These are phyloP conservation scores for Ammodytes marinus DNA, from an alignment of 2,113 vertebrate species.

Conservation along the genomic window DNA sequence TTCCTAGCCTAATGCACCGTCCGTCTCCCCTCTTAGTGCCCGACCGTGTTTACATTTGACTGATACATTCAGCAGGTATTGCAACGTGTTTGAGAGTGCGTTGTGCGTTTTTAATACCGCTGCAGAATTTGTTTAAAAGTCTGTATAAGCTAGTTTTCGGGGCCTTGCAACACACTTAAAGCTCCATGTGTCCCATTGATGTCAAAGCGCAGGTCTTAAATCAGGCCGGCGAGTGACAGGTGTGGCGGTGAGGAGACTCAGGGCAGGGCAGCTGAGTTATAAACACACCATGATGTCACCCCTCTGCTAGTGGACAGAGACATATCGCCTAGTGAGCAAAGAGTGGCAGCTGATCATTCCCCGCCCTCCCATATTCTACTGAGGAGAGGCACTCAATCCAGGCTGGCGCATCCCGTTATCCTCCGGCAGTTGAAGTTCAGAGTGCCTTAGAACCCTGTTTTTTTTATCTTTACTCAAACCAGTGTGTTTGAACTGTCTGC, in stretches of 20 bases:
- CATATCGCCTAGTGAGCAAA: background rate
- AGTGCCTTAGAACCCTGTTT: no score
- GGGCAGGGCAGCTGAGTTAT: slow-evolving; percentile 13
- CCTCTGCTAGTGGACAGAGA: slow-evolving; percentile 9
- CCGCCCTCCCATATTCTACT: background rate
- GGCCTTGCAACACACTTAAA: slow-evolving; percentile 8
- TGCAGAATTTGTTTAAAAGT: slow-evolving; percentile 61
- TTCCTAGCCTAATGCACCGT: slow-evolving; percentile 48
- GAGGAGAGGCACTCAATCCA: background rate
- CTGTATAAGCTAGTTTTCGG: slow-evolving; percentile 25
- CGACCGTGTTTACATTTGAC: slow-evolving; percentile 56
- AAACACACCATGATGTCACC: slow-evolving; percentile 59
- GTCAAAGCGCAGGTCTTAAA: slow-evolving; percentile 45
- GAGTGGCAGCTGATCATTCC: slow-evolving; percentile 15
- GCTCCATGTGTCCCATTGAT: slow-evolving; percentile 5
- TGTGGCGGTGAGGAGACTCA: slow-evolving; percentile 16
- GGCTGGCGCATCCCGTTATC: rapidly evolving
- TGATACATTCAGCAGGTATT: slow-evolving; percentile 49
- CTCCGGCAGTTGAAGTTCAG: no score
- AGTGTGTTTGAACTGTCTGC: no score
- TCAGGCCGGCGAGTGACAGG: slow-evolving; percentile 38
- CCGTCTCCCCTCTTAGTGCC: slow-evolving; percentile 35
- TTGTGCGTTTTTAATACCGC: slow-evolving; percentile 39
- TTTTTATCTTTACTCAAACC: no score
- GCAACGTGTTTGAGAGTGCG: slow-evolving; percentile 47